phyloP scores from a whole-genome alignment of 1,140 invertebrate genomes.

The Aphaenogaster floridana region DNA sequence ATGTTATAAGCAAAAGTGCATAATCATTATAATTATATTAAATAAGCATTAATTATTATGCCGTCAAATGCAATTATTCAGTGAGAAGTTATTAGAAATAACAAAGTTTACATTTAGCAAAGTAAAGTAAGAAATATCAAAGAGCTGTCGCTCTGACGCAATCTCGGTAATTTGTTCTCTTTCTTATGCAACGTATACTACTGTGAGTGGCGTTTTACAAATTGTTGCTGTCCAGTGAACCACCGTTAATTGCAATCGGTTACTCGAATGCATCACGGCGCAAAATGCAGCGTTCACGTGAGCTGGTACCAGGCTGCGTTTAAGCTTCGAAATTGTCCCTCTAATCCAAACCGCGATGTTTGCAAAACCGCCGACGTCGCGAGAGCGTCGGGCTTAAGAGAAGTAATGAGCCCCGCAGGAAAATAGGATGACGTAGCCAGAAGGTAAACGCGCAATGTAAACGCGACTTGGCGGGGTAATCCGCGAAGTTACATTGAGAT shows the following conservation, averaged over 20 bases:
- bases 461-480: slow-evolving; percentile 46
- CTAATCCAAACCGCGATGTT: slow-evolving; percentile 43
- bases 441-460: slow-evolving; percentile 55
- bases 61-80: background rate
- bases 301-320: background rate
- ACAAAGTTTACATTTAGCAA: slow-evolving; percentile 15
- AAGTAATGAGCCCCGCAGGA: slow-evolving; percentile 53
- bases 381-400: slow-evolving; percentile 29
- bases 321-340: slow-evolving; percentile 48
- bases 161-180: background rate
- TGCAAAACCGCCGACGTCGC: slow-evolving; percentile 43
- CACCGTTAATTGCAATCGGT: slow-evolving; percentile 31
- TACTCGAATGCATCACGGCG: background rate
- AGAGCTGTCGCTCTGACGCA: background rate
- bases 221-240: background rate
- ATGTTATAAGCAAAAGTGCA: background rate
- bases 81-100: slow-evolving; percentile 2
- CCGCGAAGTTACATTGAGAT: slow-evolving; percentile 44
- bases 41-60: slow-evolving; percentile 7
- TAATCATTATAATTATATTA: slow-evolving; percentile 5
- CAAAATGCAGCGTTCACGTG: background rate
- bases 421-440: slow-evolving; percentile 49
- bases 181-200: background rate
- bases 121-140: background rate
- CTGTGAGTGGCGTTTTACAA: background rate